A percentile compares a stretch with the other conserved stretches of the same genome.
Evolutionary conservation across 2,113 vertebrate species (phyloP).

Genomic region (Cyphomyrus discorhynchus): DNA sequence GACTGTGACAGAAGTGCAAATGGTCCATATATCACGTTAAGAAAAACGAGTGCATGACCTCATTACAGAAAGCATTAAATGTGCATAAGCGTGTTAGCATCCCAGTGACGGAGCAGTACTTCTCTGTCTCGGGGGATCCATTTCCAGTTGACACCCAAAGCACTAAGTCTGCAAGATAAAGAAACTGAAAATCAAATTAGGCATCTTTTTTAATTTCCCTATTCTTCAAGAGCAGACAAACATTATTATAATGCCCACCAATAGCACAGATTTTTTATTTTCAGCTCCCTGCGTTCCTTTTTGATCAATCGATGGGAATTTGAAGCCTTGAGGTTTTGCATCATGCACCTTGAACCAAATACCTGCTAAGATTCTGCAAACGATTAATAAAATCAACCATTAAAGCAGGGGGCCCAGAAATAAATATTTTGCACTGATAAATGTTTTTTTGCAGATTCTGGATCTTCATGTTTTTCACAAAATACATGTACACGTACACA

Average conservation of each 20-base stretch:
- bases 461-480: neutral
- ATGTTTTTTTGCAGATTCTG: neutral
- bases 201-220: neutral
- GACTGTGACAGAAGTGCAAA: neutral
- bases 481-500: too few species aligned
- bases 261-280: neutral
- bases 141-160: neutral
- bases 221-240: neutral
- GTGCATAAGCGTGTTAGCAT: neutral
- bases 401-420: neutral
- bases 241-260: neutral
- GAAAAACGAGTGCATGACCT: neutral
- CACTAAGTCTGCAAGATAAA: neutral
- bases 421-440: neutral
- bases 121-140: neutral
- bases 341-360: neutral
- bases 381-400: neutral
- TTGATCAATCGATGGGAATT: neutral
- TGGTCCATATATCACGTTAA: neutral
- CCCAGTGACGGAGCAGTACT: neutral
- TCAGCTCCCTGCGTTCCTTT: neutral
- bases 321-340: neutral
- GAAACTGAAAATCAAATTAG: neutral
- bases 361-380: neutral
- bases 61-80: neutral